Evolutionary conservation across 1,140 invertebrate species (phyloP).

Genomic region (Rhynchophorus ferrugineus): DNA sequence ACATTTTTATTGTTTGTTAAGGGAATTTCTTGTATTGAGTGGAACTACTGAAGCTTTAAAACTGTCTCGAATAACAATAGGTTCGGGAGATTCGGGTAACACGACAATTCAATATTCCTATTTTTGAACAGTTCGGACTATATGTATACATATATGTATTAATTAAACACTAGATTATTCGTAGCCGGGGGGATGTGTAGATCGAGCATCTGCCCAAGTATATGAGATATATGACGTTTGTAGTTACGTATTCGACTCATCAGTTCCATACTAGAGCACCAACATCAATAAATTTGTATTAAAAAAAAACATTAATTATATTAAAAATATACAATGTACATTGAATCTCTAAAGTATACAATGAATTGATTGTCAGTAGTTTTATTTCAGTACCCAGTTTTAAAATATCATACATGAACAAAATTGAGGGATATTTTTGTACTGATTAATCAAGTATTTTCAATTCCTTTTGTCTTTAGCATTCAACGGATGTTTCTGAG

Average conservation of each 20-base stretch:
- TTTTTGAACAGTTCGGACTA: slow-evolving; percentile 22
- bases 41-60: too few relatives aligned
- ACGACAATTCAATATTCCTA: slow-evolving; percentile 8
- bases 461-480: too few relatives aligned
- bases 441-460: not conserved
- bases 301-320: slow-evolving; percentile 20
- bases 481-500: too few relatives aligned
- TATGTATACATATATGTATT: slow-evolving; percentile 25
- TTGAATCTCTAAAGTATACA: slow-evolving; percentile 36
- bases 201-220: slow-evolving; percentile 6
- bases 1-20: too few relatives aligned
- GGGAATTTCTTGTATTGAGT: too few relatives aligned
- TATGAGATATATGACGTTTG: slow-evolving; percentile 13
- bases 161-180: not conserved
- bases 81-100: too few relatives aligned
- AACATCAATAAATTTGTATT: slow-evolving; percentile 37
- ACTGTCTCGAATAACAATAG: too few relatives aligned
- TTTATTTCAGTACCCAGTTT: slow-evolving; percentile 2
- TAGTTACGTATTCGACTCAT: slow-evolving; percentile 6
- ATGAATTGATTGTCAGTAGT: slow-evolving; percentile 22
- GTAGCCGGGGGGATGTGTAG: slow-evolving; percentile 5
- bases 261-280: slow-evolving; percentile 38
- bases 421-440: not conserved
- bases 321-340: slow-evolving; percentile 36
- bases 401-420: not conserved